Percentiles rank a stretch among this genome's conserved stretches.
Evolutionary conservation across 2,797 vertebrate species (phyloP).

Genomic region (Hypotaenidia okinawae): DNA sequence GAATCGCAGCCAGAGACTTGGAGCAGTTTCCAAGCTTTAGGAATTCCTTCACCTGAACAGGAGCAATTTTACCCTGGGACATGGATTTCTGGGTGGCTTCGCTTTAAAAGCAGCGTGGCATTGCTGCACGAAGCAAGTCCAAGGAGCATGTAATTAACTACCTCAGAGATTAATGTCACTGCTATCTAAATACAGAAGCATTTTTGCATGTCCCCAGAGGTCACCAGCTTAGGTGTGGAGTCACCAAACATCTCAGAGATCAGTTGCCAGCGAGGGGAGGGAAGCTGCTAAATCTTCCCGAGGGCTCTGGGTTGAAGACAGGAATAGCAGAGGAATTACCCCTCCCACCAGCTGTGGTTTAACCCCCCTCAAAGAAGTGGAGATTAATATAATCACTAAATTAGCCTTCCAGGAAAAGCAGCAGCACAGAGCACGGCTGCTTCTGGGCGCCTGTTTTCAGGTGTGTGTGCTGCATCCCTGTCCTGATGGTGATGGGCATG

Average conservation of each 20-base stretch:
- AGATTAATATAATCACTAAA: background rate
- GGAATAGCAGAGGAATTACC: background rate
- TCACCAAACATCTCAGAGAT: no score
- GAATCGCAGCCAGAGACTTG: background rate
- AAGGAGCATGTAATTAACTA: background rate
- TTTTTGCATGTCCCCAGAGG: background rate
- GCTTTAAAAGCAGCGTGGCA: background rate
- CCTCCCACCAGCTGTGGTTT: background rate
- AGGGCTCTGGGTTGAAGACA: background rate
- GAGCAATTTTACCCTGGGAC: background rate
- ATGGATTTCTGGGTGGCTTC: background rate
- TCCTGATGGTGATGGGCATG: accelerated
- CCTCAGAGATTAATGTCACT: background rate
- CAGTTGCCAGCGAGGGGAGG: background rate
- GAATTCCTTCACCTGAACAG: background rate
- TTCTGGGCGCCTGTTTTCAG: background rate
- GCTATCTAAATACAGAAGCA: background rate
- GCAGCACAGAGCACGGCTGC: background rate
- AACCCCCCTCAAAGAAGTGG: background rate
- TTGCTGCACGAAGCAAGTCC: background rate
- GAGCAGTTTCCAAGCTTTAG: background rate
- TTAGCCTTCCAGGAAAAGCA: background rate
- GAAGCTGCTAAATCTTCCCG: background rate
- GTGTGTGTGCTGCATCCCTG: accelerated
- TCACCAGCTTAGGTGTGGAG: background rate